Conservation (phyloP, 2,113 vertebrate genomes). For the Mus musculus region DNA sequence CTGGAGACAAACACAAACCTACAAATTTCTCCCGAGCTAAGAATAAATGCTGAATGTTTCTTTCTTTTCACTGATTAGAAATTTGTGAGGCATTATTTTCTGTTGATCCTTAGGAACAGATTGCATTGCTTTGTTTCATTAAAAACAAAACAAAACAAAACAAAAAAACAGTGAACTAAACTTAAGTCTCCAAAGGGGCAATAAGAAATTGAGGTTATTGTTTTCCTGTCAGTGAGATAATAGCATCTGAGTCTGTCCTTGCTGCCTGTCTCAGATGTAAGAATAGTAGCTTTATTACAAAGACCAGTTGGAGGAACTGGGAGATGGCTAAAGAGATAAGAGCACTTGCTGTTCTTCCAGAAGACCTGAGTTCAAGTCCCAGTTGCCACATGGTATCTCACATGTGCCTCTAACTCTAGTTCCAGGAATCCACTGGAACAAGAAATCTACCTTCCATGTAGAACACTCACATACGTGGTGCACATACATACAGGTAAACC, state of each 20-base stretch:
- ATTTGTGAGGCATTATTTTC: not conserved
- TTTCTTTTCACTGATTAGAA: not conserved
- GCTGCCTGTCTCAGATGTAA: not conserved
- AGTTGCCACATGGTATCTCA: not conserved
- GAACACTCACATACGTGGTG: not conserved
- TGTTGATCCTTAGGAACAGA: not conserved
- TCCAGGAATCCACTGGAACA: not conserved
- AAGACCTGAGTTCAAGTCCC: not conserved
- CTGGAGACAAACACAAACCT: not conserved
- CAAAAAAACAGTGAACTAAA: not conserved
- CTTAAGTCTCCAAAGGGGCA: constrained; percentile 29
- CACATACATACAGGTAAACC: not conserved
- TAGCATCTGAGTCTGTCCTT: not conserved
- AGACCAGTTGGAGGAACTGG: not conserved
- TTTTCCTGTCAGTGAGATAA: not conserved
- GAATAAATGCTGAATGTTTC: not conserved
- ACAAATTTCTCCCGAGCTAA: not conserved
- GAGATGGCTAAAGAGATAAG: not conserved
- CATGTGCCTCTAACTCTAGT: not conserved
- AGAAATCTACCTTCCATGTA: not conserved
- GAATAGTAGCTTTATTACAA: not conserved
- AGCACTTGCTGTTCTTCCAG: not conserved
- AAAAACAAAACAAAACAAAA: not conserved
- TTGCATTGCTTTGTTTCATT: not conserved
- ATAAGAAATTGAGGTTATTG: constrained; percentile 23